A percentile compares a stretch with the other conserved stretches of the same genome.
Evolutionary conservation across 1,140 invertebrate species (phyloP).

Genomic region (Lepidostoma basale): DNA sequence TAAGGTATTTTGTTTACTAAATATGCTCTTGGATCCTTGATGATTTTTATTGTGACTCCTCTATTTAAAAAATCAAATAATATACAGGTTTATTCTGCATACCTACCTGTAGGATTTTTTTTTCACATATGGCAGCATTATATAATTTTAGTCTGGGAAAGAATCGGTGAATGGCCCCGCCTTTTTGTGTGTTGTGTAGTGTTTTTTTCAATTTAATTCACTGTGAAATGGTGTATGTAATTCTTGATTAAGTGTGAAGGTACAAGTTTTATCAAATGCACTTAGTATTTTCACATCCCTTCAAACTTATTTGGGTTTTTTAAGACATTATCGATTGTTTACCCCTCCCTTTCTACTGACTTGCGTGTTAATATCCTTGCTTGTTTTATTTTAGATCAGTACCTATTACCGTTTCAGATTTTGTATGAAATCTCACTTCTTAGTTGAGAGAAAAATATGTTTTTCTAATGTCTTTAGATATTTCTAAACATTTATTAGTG

Average conservation of each 20-base stretch:
- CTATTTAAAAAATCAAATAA: too few species aligned
- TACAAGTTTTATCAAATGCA: constrained; percentile 10
- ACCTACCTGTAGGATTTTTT: neutral
- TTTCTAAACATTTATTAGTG: too few species aligned
- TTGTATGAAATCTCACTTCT: too few species aligned
- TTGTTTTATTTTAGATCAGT: neutral
- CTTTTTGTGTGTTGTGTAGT: constrained; percentile 32
- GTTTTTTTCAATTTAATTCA: constrained; percentile 26
- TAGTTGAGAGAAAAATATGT: too few species aligned
- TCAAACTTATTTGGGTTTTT: neutral
- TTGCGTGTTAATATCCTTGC: constrained; percentile 28
- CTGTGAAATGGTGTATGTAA: constrained; percentile 30
- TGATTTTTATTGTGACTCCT: too few species aligned
- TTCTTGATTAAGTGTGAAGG: constrained; percentile 21
- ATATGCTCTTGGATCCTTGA: too few species aligned
- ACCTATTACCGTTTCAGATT: neutral
- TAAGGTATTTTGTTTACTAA: too few species aligned
- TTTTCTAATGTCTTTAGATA: too few species aligned
- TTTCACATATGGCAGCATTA: neutral
- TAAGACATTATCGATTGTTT: constrained; percentile 30
- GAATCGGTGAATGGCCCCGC: constrained; percentile 32
- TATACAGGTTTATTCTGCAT: too few species aligned
- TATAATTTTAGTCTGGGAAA: constrained; percentile 13
- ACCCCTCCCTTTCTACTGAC: constrained; percentile 30
- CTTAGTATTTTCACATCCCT: constrained; percentile 9